Conservation (phyloP, 2,797 vertebrate species). For the Sebastolobus altivelis region DNA sequence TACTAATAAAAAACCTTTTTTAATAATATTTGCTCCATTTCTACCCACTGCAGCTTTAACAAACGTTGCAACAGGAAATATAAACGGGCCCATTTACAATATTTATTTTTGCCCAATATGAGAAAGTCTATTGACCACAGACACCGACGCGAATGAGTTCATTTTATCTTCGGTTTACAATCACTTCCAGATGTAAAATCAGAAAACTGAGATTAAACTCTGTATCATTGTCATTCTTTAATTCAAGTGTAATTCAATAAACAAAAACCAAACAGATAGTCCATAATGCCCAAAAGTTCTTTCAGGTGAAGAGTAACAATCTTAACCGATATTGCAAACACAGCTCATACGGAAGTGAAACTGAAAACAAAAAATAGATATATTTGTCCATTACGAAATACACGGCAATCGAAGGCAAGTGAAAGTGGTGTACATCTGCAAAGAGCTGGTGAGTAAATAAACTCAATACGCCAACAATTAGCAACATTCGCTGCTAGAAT, state of each 20-base stretch:
- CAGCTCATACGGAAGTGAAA: conserved; percentile 16
- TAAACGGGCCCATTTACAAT: not conserved
- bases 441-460: conserved; percentile 2
- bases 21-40: not conserved
- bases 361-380: not conserved
- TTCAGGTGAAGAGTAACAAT: conserved; percentile 3
- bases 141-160: not conserved
- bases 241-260: conserved; percentile 38
- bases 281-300: conserved; percentile 26
- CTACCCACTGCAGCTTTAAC: not conserved
- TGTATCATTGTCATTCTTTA: conserved; percentile 35
- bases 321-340: not conserved
- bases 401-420: conserved; percentile 20
- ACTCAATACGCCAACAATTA: not conserved
- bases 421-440: conserved; percentile 9
- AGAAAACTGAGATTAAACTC: not conserved
- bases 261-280: not conserved
- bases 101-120: not conserved
- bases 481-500: not conserved
- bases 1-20: no score
- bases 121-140: not conserved
- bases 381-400: not conserved
- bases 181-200: not conserved
- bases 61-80: not conserved
- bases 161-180: not conserved